Base-by-base conservation (phyloP, 2,113 vertebrate species). In the Gymnocephalus cernua region DNA sequence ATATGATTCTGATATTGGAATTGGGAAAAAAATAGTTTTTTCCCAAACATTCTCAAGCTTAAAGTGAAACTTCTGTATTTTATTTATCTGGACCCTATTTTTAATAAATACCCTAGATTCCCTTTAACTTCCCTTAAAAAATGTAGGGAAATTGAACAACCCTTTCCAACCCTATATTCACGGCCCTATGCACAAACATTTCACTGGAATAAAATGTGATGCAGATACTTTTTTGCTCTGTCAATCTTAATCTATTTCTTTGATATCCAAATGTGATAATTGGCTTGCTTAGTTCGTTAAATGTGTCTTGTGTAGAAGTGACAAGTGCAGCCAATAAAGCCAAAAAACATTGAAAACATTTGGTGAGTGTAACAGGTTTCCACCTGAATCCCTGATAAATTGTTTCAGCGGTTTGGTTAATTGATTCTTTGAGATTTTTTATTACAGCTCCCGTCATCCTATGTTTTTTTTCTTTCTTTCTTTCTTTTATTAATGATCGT, bases 381-480 rank as follows among this genome's bases (percentile, higher is more conserved):
- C 50, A 48, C 41, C 59, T 57, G 11, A 65, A 27, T 57, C 61
- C 41, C 50, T 32, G 47, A 44, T 29, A 8, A 51, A 70, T 35
- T 15, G 35, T 56, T 47, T 10, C 19, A 27, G 23, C 9, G 1
- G 23, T 79, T 62, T 21, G n/a, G 16, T 27, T 56, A 9, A 71
- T 63, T 56, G 50, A 56, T 72, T 64, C 67, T 15, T 23, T 14
- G 19, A 56, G 11, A 41, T 45, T 41, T 71, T 69, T 62, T 62
- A 53, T 53, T 13, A 44, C 12, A 32, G 35, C 47, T 27, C 16
- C 61, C 50, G 51, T 58, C 21, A n/a, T 80, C 13, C 0, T 11
- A 8, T 54, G 54, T 32, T 56, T n/a, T 54, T 51, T 14, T 32
- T 13, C 38, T 38, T 38, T 38, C 38, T 54, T 18, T 16, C 4